Evolutionary conservation across 2,113 vertebrate species (phyloP), one percentile per base, ranked within the genome.

Genomic region (Taurulus bubalis): DNA sequence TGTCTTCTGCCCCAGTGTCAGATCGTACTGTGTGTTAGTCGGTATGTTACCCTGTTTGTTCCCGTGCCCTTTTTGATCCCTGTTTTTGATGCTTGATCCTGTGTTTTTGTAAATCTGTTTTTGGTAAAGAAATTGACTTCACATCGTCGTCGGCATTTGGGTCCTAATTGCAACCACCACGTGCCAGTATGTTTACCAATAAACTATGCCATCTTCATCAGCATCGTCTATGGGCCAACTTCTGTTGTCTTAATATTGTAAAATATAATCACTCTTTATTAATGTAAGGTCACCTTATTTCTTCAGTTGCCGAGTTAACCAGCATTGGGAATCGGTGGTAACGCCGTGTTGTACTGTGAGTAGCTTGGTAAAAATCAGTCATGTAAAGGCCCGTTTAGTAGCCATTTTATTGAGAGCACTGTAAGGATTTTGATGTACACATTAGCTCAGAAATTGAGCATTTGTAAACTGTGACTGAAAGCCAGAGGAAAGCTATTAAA

Each of bases 111-210:
- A n/a, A n/a, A n/a, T n/a, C n/a, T n/a, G n/a, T n/a, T n/a, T n/a
- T n/a, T n/a, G n/a, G n/a, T n/a, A n/a, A n/a, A n/a, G n/a, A n/a
- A n/a, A n/a, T n/a, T n/a, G n/a, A n/a, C n/a, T n/a, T n/a, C n/a
- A n/a, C n/a, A n/a, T n/a, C n/a, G n/a, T n/a, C n/a, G n/a, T n/a
- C n/a, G n/a, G n/a, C n/a, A n/a, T n/a, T n/a, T n/a, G n/a, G n/a
- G n/a, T n/a, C n/a, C n/a, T n/a, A n/a, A n/a, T n/a, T n/a, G n/a
- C n/a, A n/a, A n/a, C n/a, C n/a, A n/a, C n/a, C n/a, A n/a, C n/a
- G n/a, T n/a, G n/a, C n/a, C 80, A 70, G 24, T 45, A 70, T 0
- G 72, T 80, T 79, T 45, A 59, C 15, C 16, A 32, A 45, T 45
- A 45, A 14, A 56, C 72, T 34, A 70, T 15, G 4, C 12, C 36